Evolutionary conservation across 1,140 invertebrate species (phyloP), one percentile per base, ranked within the genome.

Genomic region (Zophobas morio): DNA sequence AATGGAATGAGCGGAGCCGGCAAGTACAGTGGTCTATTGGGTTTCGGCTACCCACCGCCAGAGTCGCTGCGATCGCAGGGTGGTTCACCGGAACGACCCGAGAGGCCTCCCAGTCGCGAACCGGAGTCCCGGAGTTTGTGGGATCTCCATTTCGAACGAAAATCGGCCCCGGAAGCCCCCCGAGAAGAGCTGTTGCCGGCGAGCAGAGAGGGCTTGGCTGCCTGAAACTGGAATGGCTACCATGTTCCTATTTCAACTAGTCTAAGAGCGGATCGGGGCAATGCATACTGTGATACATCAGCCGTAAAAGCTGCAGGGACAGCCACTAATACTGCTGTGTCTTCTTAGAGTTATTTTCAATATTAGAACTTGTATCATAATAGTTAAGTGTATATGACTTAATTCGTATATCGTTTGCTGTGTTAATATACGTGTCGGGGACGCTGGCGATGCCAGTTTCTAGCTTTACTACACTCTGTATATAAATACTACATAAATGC

Each of bases 11-110:
- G 82, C 0, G 83, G 81, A 20, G 82, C 85, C 2, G 85, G 88
- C 20, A 90, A 90, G 81, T 90, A 90, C 81, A 87, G 88, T 6
- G 88, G 88, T n/a, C 83, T 90, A 2, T 82, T 90, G 8, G 89
- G 89, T 1, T 90, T 90, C 82, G 89, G 89, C 5, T 88, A 89
- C 35, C 88, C 89, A 1, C 85, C 86, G 32, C 85, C 80, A 53
- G 84, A 86, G 34, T 76, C 80, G 86, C 86, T 74, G 86, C 70
- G 82, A 36, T 81, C 87, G 85, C 70, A 87, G 85, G 56, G 82
- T 70, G 78, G 81, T 66, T 82, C 88, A 77, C 86, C 79, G 46
- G 85, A 85, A 74, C 79, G 82, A 66, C 70, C 82, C 54, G 78
- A 84, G 63, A 80, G 82, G 39, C 82, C 85, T 8, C 75, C 82